Conservation (phyloP, 2,797 vertebrate species). For the Arvicola amphibius region DNA sequence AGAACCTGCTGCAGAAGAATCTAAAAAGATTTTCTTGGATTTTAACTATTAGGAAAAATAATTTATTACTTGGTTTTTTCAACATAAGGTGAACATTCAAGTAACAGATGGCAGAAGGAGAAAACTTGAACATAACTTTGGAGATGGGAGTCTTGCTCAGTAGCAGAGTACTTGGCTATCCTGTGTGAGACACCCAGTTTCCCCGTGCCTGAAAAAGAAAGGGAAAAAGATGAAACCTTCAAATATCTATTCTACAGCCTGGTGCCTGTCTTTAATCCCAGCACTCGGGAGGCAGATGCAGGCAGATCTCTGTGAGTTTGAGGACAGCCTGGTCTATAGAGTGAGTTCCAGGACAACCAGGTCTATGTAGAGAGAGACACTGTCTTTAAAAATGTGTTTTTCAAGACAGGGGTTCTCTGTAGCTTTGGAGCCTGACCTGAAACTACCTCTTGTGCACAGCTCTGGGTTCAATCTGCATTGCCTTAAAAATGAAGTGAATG, state of each 20-base stretch:
- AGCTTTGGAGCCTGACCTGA: too few relatives aligned
- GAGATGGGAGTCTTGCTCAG: not conserved
- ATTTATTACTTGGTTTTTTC: conserved; percentile 17
- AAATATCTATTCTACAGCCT: conserved; percentile 6
- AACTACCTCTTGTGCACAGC: not conserved
- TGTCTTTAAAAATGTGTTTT: not conserved
- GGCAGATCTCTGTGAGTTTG: not conserved
- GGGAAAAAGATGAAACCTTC: not conserved
- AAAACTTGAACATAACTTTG: conserved; percentile 54
- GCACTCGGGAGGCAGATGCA: not conserved
- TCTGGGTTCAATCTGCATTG: not conserved
- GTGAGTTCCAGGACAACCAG: not conserved
- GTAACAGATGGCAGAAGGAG: conserved; percentile 33
- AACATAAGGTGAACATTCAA: not conserved
- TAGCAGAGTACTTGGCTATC: not conserved
- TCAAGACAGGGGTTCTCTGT: too few relatives aligned
- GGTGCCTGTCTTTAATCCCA: not conserved
- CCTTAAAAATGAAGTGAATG: not conserved
- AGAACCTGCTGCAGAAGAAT: not conserved
- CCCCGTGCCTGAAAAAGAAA: not conserved
- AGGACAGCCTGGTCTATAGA: not conserved
- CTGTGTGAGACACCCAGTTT: not conserved
- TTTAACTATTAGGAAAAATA: conserved; percentile 2
- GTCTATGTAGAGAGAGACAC: not conserved
- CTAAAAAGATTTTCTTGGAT: conserved; percentile 26